Percentiles rank a stretch among this genome's conserved stretches.
Evolutionary conservation across 1,140 invertebrate genomes (phyloP).

Genomic region (Zeugodacus cucurbitae): DNA sequence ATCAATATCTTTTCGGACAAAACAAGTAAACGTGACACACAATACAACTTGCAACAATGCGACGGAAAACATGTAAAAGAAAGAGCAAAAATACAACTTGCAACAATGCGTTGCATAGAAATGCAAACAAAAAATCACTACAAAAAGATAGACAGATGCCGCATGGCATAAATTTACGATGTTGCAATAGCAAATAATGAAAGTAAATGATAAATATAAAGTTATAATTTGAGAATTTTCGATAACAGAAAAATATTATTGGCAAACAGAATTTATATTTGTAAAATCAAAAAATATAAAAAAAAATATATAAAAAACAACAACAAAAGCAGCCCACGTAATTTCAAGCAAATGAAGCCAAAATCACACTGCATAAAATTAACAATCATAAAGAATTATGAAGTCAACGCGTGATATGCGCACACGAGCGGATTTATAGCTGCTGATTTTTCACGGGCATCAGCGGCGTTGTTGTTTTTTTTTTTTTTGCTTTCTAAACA

Average conservation of each 20-base stretch:
- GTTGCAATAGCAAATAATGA: no score
- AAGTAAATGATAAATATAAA: no score
- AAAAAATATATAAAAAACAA: not conserved
- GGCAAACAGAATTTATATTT: no score
- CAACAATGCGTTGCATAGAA: not conserved
- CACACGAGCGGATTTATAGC: not conserved
- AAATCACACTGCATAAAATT: not conserved
- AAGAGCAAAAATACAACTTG: not conserved
- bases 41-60: conserved; percentile 2
- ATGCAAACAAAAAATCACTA: not conserved
- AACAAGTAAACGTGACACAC: conserved; percentile 21
- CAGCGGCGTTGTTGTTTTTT: not conserved
- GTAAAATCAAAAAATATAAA: no score
- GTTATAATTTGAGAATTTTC: not conserved
- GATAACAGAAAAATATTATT: not conserved
- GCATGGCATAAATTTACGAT: not conserved
- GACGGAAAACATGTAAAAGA: not conserved
- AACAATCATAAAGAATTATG: conserved; percentile 11
- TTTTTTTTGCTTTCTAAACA: not conserved
- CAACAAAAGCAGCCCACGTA: not conserved
- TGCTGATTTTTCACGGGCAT: not conserved
- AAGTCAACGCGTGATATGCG: not conserved
- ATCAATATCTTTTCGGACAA: conserved; percentile 3
- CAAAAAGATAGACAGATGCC: not conserved
- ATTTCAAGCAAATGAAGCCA: not conserved